Evolutionary conservation across 2,113 vertebrate genomes (phyloP).

Genomic region (Lonchura striata): DNA sequence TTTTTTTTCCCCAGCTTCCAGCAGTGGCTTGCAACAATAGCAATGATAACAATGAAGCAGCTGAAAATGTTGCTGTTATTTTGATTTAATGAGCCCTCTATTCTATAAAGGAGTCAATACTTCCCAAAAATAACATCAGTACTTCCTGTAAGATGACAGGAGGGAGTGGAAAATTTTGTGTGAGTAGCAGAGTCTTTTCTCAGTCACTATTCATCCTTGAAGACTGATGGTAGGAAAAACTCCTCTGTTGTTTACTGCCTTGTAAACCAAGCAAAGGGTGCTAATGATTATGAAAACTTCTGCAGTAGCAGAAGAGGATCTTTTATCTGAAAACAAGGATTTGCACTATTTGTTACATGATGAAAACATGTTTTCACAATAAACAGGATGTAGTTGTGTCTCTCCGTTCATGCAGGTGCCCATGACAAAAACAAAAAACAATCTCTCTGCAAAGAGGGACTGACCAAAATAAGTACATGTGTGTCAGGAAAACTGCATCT

Average conservation of each 20-base stretch:
- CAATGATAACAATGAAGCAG: not conserved
- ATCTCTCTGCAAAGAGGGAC: not conserved
- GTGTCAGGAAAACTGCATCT: not conserved
- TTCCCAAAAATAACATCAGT: slow-evolving; percentile 10
- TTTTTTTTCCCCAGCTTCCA: not conserved
- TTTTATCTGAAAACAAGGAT: not conserved
- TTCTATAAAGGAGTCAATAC: slow-evolving; percentile 19
- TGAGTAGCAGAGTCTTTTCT: not conserved
- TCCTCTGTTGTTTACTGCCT: not conserved
- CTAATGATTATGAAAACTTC: not conserved
- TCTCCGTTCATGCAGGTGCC: not conserved
- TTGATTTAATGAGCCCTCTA: slow-evolving; percentile 45
- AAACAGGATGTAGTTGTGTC: not conserved
- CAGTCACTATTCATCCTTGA: not conserved
- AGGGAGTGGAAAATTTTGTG: not conserved
- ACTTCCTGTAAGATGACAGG: not conserved
- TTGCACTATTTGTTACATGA: not conserved
- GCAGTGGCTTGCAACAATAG: not conserved
- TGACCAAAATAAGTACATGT: not conserved
- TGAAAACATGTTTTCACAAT: not conserved
- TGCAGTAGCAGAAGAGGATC: not conserved
- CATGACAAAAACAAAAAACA: not conserved
- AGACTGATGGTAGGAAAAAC: not conserved
- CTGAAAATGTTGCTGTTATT: slow-evolving; percentile 38
- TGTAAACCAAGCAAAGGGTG: not conserved